Evolutionary conservation across 2,113 vertebrate species (phyloP).

Genomic region (Chelonoidis abingdonii): DNA sequence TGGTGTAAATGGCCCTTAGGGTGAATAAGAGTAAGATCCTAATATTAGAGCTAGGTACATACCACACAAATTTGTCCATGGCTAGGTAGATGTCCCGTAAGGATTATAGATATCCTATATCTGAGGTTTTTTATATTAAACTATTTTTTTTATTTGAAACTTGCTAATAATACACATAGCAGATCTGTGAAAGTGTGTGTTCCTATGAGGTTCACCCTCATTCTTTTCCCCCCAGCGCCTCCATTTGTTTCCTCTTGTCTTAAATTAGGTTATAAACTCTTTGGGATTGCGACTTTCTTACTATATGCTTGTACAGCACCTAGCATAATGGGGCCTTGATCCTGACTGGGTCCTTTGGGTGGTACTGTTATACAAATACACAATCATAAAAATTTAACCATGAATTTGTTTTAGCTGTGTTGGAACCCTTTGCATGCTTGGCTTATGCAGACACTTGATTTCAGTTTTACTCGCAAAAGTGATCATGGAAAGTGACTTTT

Average conservation of each 20-base stretch:
- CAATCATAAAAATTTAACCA: constrained; percentile 39
- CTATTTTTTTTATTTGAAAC: constrained; percentile 2
- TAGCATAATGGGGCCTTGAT: constrained; percentile 34
- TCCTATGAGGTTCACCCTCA: rapidly evolving
- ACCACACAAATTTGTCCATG: constrained; percentile 40
- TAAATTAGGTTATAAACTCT: constrained; percentile 49
- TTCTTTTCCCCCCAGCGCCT: constrained; percentile 19
- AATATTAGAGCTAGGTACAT: constrained; percentile 45
- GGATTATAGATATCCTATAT: constrained; percentile 17
- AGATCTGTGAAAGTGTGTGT: neutral
- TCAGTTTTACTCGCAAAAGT: constrained; percentile 36
- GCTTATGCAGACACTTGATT: constrained; percentile 52
- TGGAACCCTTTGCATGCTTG: constrained; percentile 18
- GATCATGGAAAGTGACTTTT: constrained; percentile 31
- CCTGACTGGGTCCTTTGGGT: constrained; percentile 17
- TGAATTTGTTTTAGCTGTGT: constrained; percentile 63
- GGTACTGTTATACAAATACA: constrained; percentile 55
- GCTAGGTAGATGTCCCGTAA: constrained; percentile 37
- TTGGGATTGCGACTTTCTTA: neutral
- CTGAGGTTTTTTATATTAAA: constrained; percentile 59
- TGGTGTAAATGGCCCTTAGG: neutral
- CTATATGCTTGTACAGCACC: neutral
- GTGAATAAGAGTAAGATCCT: neutral
- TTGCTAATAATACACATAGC: neutral
- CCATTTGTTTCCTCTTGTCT: constrained; percentile 36